Base-by-base conservation (phyloP, 2,797 vertebrate genomes). In the Hoplostethus atlanticus region DNA sequence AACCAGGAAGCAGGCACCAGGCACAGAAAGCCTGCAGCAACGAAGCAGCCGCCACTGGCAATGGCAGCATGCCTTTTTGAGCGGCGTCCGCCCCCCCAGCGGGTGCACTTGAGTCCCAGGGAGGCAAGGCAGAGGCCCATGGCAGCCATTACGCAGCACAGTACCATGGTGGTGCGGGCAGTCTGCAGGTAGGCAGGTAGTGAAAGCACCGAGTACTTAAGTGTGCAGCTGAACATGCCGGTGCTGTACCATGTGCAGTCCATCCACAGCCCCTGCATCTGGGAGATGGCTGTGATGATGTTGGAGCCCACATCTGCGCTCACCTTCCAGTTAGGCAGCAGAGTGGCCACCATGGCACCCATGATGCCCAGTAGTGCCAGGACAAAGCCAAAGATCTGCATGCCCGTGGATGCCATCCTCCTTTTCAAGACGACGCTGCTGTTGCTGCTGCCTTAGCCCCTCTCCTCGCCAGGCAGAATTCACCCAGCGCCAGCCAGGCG, bases 161-260 rank as follows among this genome's bases (percentile, higher is more conserved):
- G 92, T 56, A 99, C 96, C 97, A 98, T 99, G 66, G 96, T 94
- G 76, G 95, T 98, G 80, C 97, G 93, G 40, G 97, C 97, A 2
- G 96, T 96, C 92, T 98, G 97, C 90, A 98, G 91, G 64, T 97
- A 97, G 52, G 93, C 42, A 0, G 98, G 98, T 17, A 98, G 95
- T 0, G 96, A 95, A 40, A 99, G 96, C 28, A 97, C 86, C 0
- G 98, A 98, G 85, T 96, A 94, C 89, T 97, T 97, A 2, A 97
- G 92, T 0, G 94, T 95, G 76, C 98, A 99, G 89, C 97, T 99
- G 89, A 99, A 97, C 95, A 98, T 96, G 74, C 98, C 98, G 0
- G 98, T 98, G 93, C 98, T 99, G 92, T 97, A 97, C 97, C 97
- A 99, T 0, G 97, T 97, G 93, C 98, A 99, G 94, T 99, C 97